These are phyloP conservation scores for Leuciscus idus DNA, from an alignment of 2,113 vertebrate genomes.

Conservation along the genomic window DNA sequence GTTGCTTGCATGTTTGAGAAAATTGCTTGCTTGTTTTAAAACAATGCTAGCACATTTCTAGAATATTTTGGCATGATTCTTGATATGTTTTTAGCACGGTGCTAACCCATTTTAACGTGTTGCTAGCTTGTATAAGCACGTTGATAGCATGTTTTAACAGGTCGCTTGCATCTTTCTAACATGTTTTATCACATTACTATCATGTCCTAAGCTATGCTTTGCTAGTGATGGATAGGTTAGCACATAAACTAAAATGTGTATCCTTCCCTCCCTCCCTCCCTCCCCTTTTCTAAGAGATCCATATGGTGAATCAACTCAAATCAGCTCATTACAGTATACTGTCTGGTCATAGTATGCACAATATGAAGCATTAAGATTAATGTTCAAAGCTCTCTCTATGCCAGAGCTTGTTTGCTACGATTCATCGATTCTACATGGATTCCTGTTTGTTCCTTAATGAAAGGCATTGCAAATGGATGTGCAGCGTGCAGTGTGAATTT, in stretches of 20 bases:
- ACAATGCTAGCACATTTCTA: neutral
- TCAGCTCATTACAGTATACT: neutral
- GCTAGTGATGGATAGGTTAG: neutral
- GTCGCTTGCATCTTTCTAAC: neutral
- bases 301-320: neutral
- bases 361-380: constrained; percentile 18
- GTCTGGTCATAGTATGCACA: constrained; percentile 13
- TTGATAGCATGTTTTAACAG: neutral
- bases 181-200: neutral
- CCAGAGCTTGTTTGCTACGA: constrained; percentile 5
- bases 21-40: neutral
- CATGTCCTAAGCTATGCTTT: neutral
- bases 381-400: neutral
- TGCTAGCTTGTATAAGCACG: neutral
- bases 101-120: neutral
- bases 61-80: neutral
- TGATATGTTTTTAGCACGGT: neutral
- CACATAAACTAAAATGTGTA: too few species aligned
- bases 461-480: constrained; percentile 16
- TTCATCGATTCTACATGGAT: constrained; percentile 6
- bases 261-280: too few species aligned
- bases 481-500: neutral
- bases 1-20: too few species aligned
- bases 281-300: neutral
- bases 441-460: constrained; percentile 13